A percentile compares a stretch with the other conserved stretches of the same genome.
Conservation (phyloP, 1,140 invertebrate genomes). For the Bombus huntii region DNA sequence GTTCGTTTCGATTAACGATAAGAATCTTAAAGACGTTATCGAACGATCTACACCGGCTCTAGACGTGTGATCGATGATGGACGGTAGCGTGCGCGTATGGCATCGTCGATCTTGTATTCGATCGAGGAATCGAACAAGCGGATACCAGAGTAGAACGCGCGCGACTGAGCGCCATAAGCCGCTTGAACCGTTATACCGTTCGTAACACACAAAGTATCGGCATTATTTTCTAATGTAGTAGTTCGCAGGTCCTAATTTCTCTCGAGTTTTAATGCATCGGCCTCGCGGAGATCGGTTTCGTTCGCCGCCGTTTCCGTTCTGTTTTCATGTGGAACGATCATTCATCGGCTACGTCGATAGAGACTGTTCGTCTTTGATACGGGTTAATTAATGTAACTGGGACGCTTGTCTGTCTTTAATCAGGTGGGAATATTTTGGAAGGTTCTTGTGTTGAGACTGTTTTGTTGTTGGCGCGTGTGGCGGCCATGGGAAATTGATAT, state of each 20-base stretch:
- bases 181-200: slow-evolving; percentile 61
- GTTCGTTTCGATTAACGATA: slow-evolving; percentile 2
- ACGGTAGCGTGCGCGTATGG: neutral
- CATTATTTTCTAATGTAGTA: slow-evolving; percentile 48
- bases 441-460: no score
- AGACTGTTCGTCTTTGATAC: no score
- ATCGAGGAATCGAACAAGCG: slow-evolving; percentile 51
- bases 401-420: neutral
- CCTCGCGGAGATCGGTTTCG: slow-evolving; percentile 30
- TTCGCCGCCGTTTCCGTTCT: slow-evolving; percentile 24
- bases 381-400: neutral
- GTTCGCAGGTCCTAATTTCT: slow-evolving; percentile 41
- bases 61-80: neutral
- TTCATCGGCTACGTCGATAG: neutral
- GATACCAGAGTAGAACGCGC: slow-evolving; percentile 49
- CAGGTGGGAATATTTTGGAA: neutral
- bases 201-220: slow-evolving; percentile 61
- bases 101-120: slow-evolving; percentile 43
- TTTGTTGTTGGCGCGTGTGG: no score
- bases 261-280: neutral
- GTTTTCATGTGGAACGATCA: slow-evolving; percentile 1
- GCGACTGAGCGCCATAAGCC: slow-evolving; percentile 52
- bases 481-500: neutral
- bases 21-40: slow-evolving; percentile 12
- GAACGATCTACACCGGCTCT: neutral